These are phyloP conservation scores for Onychostoma macrolepis DNA, from an alignment of 2,113 vertebrate species.

Conservation along the genomic window DNA sequence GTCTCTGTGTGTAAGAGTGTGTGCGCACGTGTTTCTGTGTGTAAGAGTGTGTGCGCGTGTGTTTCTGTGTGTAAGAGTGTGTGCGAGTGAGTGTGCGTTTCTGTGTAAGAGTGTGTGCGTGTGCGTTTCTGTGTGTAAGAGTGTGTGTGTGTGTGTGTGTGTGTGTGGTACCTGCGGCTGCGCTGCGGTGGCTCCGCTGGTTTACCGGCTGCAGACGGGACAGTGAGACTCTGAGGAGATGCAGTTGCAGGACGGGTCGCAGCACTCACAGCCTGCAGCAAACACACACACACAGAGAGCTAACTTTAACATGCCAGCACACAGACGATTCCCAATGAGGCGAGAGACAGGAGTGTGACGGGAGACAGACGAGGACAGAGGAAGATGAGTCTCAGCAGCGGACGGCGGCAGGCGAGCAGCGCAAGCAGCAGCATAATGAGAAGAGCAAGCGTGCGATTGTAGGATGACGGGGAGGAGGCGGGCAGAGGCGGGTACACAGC, in stretches of 20 bases:
- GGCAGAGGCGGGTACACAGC: constrained; percentile 81
- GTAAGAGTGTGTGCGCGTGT: too few species aligned
- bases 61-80: too few species aligned
- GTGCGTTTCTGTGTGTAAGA: rapidly evolving
- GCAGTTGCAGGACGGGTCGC: constrained; percentile 58
- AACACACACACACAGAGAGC: neutral
- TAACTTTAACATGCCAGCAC: neutral
- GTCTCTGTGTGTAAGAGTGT: too few species aligned
- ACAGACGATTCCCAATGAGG: neutral
- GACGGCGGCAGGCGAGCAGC: constrained; percentile 31
- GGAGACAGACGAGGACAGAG: constrained; percentile 14
- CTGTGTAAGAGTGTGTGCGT: neutral
- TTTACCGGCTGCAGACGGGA: constrained; percentile 54
- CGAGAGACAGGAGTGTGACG: neutral
- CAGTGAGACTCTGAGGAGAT: constrained; percentile 70
- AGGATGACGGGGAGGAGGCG: constrained; percentile 58
- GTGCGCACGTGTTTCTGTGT: too few species aligned
- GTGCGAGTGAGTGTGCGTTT: too few species aligned
- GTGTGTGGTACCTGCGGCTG: constrained; percentile 66
- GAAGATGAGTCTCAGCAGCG: constrained; percentile 25
- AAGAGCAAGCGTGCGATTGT: constrained; percentile 27
- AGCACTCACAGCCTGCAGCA: constrained; percentile 11
- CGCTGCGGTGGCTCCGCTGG: constrained; percentile 74
- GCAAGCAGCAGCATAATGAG: constrained; percentile 55
- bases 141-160: neutral